Base-by-base conservation (phyloP, 2,888 invertebrate genomes). In the Eledona agricola region DNA sequence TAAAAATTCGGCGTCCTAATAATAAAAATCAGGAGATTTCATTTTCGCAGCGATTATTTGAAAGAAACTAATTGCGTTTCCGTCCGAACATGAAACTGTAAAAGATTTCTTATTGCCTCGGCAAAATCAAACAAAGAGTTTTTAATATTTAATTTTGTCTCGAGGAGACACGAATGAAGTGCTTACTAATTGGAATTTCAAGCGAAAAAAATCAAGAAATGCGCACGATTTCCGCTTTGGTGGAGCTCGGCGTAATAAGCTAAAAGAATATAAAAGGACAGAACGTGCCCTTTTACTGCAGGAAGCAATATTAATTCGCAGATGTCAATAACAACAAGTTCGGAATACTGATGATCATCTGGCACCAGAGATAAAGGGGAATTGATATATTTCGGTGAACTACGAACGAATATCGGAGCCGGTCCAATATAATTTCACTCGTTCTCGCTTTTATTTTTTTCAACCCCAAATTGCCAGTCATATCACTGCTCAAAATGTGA, bases 251-350 rank as follows among this genome's bases (percentile, higher is more conserved):
- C 17, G 23, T 46, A 58, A 58, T 54, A 54, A 58, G 49, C 49
- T 20, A 20, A 43, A 37, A 26, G 54, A 51, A 51, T 34, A 55
- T 40, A 57, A 59, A 58, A 38, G 53, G 35, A 53, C 28, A 37
- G 56, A 46, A 59, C 56, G 56, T 57, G 59, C 43, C 55, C 52
- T 58, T 51, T 55, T 40, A 52, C 45, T 42, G 31, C 22, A 37
- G 54, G 53, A 55, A 59, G 52, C 50, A 57, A 57, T 59, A 62
- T 62, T 59, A 62, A 62, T 62, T 62, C 59, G 51, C 58, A 59
- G 58, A 59, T 59, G 59, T 62, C 61, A 59, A 59, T 62, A 62
- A 59, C 58, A 56, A 62, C 61, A 59, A 55, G 38, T 37, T 51
- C 59, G 55, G 59, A 58, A 59, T 59, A 52, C 55, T 56, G 55